Evolutionary conservation across 2,888 invertebrate species (phyloP).

Genomic region (Liopterus haemorrhoidalis): DNA sequence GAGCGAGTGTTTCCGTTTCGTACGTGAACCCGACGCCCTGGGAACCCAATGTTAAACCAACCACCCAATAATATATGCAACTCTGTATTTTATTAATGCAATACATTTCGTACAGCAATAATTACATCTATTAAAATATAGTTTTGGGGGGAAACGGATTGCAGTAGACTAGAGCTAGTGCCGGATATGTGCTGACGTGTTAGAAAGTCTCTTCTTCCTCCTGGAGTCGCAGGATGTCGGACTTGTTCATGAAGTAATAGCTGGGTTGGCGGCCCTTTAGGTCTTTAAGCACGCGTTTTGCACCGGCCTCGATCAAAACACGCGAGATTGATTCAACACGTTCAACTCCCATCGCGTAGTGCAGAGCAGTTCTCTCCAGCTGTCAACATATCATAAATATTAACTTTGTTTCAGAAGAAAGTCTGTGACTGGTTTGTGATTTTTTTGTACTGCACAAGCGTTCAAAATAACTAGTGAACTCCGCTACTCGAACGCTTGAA

Average conservation of each 20-base stretch:
- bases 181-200: constrained; percentile 23
- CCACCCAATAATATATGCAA: constrained; percentile 11
- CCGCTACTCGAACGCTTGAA: too few relatives aligned
- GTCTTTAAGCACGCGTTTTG: constrained; percentile 77
- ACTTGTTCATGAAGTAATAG: constrained; percentile 89
- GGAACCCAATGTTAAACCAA: constrained; percentile 43
- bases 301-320: constrained; percentile 75
- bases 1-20: constrained; percentile 57
- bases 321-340: constrained; percentile 75
- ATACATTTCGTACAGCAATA: too few relatives aligned
- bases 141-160: too few relatives aligned
- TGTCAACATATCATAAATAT: constrained; percentile 42
- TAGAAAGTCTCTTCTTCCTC: constrained; percentile 72
- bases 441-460: too few relatives aligned
- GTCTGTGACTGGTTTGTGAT: too few relatives aligned
- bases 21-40: constrained; percentile 63
- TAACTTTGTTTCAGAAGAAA: neutral
- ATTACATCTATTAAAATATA: too few relatives aligned
- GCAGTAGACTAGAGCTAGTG: too few relatives aligned
- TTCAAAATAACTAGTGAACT: too few relatives aligned
- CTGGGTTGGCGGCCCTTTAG: constrained; percentile 83
- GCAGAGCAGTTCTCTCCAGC: constrained; percentile 82
- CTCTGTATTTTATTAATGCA: too few relatives aligned
- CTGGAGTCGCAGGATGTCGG: constrained; percentile 76
- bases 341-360: constrained; percentile 86